Base-by-base conservation (phyloP, 2,113 vertebrate species). In the Caracal caracal region DNA sequence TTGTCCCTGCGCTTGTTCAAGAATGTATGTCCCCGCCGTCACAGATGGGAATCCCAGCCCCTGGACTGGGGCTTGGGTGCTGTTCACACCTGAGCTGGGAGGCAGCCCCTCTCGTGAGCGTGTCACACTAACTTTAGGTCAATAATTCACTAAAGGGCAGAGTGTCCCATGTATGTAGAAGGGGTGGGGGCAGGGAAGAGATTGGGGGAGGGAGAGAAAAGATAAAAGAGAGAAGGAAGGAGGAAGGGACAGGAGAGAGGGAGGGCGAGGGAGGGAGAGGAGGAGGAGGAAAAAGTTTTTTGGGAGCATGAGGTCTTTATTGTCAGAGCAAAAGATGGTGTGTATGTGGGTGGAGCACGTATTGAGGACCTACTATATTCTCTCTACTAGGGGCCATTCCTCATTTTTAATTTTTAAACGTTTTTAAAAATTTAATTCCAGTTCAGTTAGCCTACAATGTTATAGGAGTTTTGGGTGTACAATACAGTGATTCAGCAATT, bases 11-110 rank as follows among this genome's bases (percentile, higher is more conserved):
- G 49, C 53, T 94, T 83, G 53, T 33, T 83, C 33, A 19, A 76
- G 11, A 59, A 13, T 0, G 1, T 0, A 1, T 4, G 65, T 6
- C 22, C 59, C 35, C 76, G 56, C 59, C 15, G 12, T 63, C 26
- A 26, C 56, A 53, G 95, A 28, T 22, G 3, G 24, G 76, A 71
- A 11, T 10, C 56, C 0, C 0, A 26, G 56, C 70, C 90, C n/a
- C 10, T 4, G 20, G n/a, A 17, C 33, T 1, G 9, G 35, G n/a
- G n/a, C 22, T 2, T 2, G 22, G 70, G 22, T 8, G 65, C 47
- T 22, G 0, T 20, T 88, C 26, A 2, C 15, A 5, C 33, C 35
- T 5, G 37, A 43, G 70, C 83, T 20, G 61, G 83, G 88, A 40
- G 37, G 35, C n/a, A 16, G 53, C 3, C 6, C 19, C 19, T 37